These are phyloP conservation scores for Penaeus monodon DNA, from an alignment of 2,888 invertebrate species.

Conservation along the genomic window DNA sequence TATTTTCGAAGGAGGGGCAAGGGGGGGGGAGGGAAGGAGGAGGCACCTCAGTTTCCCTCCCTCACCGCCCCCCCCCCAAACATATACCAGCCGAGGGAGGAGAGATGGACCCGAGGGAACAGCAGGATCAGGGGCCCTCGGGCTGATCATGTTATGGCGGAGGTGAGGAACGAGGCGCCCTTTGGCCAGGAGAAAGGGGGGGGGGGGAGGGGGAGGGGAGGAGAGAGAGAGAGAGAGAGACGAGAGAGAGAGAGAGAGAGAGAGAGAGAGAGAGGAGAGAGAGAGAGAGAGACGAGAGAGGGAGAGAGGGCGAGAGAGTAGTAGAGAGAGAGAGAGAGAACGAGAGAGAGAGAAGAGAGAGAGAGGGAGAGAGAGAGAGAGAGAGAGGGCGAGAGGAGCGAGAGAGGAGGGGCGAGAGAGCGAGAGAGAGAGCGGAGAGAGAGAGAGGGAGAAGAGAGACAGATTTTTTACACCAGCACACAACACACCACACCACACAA, in stretches of 20 bases:
- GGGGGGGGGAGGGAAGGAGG: conserved; percentile 8
- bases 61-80: too few species aligned
- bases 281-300: too few species aligned
- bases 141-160: conserved; percentile 59
- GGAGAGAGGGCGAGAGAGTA: too few species aligned
- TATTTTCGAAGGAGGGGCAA: conserved; percentile 53
- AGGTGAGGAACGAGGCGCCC: conserved; percentile 15
- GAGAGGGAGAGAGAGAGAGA: neutral
- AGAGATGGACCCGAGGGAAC: conserved; percentile 32
- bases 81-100: conserved; percentile 19
- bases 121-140: conserved; percentile 41
- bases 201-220: too few species aligned
- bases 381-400: neutral
- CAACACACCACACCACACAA: too few species aligned
- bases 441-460: neutral
- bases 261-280: too few species aligned
- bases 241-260: too few species aligned
- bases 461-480: too few species aligned
- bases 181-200: conserved; percentile 10
- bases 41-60: too few species aligned
- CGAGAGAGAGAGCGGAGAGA: neutral
- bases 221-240: too few species aligned
- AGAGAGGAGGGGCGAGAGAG: neutral
- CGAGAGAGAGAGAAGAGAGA: neutral
- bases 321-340: too few species aligned